Evolutionary conservation across 2,888 invertebrate genomes (phyloP).

Genomic region (Drosophila fulvimacula): DNA sequence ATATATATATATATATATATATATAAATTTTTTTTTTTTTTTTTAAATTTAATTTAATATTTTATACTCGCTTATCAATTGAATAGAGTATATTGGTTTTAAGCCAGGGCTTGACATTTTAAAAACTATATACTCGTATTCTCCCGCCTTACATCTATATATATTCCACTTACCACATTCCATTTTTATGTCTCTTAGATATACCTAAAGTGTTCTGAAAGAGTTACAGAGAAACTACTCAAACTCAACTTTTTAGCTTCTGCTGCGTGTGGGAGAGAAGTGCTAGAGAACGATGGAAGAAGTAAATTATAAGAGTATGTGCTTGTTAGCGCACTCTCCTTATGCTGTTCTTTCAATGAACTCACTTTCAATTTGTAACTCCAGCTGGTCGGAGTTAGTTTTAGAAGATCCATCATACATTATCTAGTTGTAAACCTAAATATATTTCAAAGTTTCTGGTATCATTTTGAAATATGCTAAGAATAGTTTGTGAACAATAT

Average conservation of each 20-base stretch:
- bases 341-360: not conserved
- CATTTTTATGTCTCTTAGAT: not conserved
- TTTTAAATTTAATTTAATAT: too few species aligned
- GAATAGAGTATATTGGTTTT: not conserved
- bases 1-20: not conserved
- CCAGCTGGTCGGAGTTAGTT: not conserved
- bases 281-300: not conserved
- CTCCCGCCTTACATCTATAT: not conserved
- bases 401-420: too few species aligned
- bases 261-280: not conserved
- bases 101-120: rapidly evolving
- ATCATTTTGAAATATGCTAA: too few species aligned
- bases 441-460: too few species aligned
- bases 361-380: not conserved
- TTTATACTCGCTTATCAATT: not conserved
- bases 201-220: not conserved
- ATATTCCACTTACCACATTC: not conserved
- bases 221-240: not conserved
- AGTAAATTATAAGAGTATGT: not conserved
- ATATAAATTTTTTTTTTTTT: not conserved
- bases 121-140: too few species aligned
- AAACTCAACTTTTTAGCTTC: not conserved
- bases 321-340: not conserved
- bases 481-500: too few species aligned
- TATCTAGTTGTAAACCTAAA: too few species aligned